These are phyloP conservation scores for Zosterops pallidus DNA, from an alignment of 2,113 vertebrate species.

Conservation along the genomic window DNA sequence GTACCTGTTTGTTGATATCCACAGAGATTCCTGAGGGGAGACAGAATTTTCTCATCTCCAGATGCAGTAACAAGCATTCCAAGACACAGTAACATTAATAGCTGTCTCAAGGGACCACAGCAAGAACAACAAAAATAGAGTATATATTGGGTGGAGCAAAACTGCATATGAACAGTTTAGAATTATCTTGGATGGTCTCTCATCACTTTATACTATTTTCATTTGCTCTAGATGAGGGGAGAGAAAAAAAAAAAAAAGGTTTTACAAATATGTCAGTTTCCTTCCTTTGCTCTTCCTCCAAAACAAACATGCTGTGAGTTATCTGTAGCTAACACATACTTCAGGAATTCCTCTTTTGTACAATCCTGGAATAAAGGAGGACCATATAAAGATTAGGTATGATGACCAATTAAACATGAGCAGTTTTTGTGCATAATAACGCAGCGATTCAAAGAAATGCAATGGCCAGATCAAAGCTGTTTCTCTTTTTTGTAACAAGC, in stretches of 20 bases:
- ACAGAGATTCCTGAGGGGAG: background rate
- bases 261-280: constrained; percentile 1
- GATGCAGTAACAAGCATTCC: background rate
- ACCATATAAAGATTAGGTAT: background rate
- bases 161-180: background rate
- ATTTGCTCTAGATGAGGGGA: background rate
- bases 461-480: background rate
- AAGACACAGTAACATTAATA: background rate
- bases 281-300: constrained; percentile 51
- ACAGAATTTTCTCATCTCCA: background rate
- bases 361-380: background rate
- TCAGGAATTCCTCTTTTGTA: constrained; percentile 36
- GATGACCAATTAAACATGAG: background rate
- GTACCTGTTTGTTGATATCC: constrained; percentile 7
- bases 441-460: background rate
- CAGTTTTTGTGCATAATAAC: background rate
- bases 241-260: background rate
- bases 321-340: constrained; percentile 10
- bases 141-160: background rate
- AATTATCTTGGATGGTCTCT: constrained; percentile 22
- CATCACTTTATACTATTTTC: background rate
- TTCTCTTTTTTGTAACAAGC: background rate
- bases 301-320: constrained; percentile 7
- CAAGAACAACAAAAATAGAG: constrained; percentile 20
- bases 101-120: background rate